Evolutionary conservation across 2,797 vertebrate species (phyloP).

Genomic region (Valencia hispanica): DNA sequence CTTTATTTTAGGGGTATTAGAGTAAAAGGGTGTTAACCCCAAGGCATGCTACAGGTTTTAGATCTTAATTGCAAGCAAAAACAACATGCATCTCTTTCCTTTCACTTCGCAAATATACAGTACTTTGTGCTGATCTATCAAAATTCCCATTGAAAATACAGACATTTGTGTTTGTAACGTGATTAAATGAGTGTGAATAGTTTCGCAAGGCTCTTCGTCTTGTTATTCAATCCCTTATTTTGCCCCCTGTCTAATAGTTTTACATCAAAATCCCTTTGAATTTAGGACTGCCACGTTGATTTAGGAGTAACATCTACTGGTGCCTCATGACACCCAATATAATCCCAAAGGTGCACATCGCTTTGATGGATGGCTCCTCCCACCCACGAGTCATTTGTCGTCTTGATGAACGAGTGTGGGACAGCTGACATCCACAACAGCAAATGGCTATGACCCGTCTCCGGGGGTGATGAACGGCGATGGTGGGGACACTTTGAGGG

Average conservation of each 20-base stretch:
- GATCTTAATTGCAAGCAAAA: not conserved
- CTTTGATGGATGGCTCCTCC: conserved; percentile 57
- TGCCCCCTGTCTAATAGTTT: not conserved
- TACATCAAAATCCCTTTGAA: too few relatives aligned
- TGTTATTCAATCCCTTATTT: not conserved
- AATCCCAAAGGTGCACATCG: conserved; percentile 19
- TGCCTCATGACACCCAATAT: conserved; percentile 28
- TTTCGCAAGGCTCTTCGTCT: not conserved
- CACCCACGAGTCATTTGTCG: conserved; percentile 55
- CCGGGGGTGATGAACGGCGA: conserved; percentile 57
- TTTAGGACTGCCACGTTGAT: conserved; percentile 31
- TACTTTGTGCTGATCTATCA: not conserved
- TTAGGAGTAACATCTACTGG: conserved; percentile 41
- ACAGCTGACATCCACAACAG: conserved; percentile 34
- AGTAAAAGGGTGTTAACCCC: not conserved
- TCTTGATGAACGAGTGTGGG: conserved; percentile 62
- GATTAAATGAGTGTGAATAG: not conserved
- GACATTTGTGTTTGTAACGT: not conserved
- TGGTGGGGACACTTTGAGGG: conserved; percentile 4
- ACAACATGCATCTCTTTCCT: not conserved
- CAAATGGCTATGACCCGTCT: conserved; percentile 52
- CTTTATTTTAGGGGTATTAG: not conserved
- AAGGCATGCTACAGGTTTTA: not conserved
- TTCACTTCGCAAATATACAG: not conserved
- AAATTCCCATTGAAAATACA: not conserved